Evolutionary conservation across 2,113 vertebrate genomes (phyloP).

Genomic region (Takifugu bimaculatus): DNA sequence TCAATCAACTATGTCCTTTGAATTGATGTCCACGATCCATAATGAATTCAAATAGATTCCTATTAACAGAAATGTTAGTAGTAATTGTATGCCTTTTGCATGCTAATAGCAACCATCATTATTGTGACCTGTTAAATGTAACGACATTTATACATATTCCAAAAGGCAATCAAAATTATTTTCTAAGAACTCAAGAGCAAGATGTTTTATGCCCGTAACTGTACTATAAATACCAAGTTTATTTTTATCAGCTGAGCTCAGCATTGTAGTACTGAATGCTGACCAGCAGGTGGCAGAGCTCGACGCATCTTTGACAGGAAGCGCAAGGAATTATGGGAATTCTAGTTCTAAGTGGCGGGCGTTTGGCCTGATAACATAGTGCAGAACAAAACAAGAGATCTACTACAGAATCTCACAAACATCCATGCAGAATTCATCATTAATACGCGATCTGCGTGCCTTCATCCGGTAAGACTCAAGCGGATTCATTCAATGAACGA

Average conservation of each 20-base stretch:
- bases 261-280: not conserved
- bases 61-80: not conserved
- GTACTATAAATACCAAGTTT: not conserved
- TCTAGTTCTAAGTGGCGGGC: conserved; percentile 54
- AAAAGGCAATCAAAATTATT: not conserved
- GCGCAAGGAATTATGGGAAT: conserved; percentile 55
- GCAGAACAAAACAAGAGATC: conserved; percentile 42
- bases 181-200: not conserved
- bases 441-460: not conserved
- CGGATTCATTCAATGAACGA: conserved; percentile 3
- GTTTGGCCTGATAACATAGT: conserved; percentile 22
- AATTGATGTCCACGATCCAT: too few relatives aligned
- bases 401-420: conserved; percentile 11
- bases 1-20: too few relatives aligned
- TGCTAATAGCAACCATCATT: too few relatives aligned
- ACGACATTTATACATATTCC: too few relatives aligned
- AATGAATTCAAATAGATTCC: not conserved
- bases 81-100: too few relatives aligned
- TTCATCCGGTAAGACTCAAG: not conserved
- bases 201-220: too few relatives aligned
- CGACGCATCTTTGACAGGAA: not conserved
- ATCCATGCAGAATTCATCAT: not conserved
- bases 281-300: conserved; percentile 34
- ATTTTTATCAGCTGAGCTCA: too few relatives aligned
- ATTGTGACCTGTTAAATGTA: too few relatives aligned